Percentiles rank a stretch among this genome's conserved stretches.
Conservation (phyloP, 2,113 vertebrate genomes). For the Sphyrna mokarran region DNA sequence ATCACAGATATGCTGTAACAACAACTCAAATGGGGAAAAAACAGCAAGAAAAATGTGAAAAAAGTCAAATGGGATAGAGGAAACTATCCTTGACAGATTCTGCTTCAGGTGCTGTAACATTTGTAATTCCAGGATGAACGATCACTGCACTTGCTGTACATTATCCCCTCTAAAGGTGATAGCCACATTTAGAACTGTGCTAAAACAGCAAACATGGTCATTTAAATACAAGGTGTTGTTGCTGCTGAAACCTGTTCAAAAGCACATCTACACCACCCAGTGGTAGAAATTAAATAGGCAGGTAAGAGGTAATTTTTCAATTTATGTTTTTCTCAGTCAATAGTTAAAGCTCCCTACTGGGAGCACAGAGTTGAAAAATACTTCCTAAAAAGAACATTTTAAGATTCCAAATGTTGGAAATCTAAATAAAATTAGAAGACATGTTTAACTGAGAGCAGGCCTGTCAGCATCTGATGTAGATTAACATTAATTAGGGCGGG, state of each 20-base stretch:
- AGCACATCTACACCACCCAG: not conserved
- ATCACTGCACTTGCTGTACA: no score
- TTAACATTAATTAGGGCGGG: not conserved
- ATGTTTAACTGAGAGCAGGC: not conserved
- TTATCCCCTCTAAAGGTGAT: no score
- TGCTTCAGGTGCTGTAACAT: no score
- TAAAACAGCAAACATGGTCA: no score
- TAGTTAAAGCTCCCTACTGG: not conserved
- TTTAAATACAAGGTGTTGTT: not conserved
- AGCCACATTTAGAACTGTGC: no score
- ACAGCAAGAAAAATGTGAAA: no score
- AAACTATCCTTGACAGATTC: no score
- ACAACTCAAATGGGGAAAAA: no score
- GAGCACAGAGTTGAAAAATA: not conserved
- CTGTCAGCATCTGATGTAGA: not conserved
- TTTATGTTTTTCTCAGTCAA: not conserved
- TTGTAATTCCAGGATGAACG: no score
- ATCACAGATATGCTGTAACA: no score
- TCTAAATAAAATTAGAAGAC: not conserved
- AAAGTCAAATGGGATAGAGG: no score
- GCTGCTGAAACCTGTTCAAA: not conserved
- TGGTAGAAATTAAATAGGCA: not conserved
- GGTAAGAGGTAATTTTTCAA: not conserved
- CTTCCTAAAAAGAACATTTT: not conserved
- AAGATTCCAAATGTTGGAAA: not conserved